phyloP scores from a whole-genome alignment of 1,140 invertebrate genomes.

The Pissodes strobi region DNA sequence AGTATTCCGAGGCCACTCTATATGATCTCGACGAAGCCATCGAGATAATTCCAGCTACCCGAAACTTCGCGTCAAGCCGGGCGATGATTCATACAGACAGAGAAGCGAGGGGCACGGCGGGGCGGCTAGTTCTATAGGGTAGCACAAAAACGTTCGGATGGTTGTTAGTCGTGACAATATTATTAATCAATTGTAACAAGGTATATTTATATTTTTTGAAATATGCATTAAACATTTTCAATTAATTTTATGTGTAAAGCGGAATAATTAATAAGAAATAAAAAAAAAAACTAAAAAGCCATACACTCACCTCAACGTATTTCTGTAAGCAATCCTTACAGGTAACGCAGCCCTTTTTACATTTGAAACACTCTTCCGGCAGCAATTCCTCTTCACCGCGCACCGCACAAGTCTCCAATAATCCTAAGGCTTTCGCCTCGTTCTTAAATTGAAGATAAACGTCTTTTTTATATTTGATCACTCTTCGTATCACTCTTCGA shows the following conservation, averaged over 20 bases:
- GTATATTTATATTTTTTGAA: neutral
- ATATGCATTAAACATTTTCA: neutral
- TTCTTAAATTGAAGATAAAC: slow-evolving; percentile 50
- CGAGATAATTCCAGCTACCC: no score
- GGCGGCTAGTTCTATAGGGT: no score
- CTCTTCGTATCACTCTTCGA: slow-evolving; percentile 55
- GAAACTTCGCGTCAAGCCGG: no score
- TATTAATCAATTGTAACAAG: no score
- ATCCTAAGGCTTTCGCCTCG: slow-evolving; percentile 47
- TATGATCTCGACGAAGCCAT: no score
- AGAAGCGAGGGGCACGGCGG: no score
- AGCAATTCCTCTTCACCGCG: slow-evolving; percentile 66
- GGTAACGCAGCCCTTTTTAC: slow-evolving; percentile 64
- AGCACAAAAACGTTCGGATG: no score
- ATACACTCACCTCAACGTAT: slow-evolving; percentile 59
- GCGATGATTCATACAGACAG: no score
- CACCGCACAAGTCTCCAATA: slow-evolving; percentile 59
- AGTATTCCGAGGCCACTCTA: no score
- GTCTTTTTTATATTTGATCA: slow-evolving; percentile 48
- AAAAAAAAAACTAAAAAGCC: slow-evolving; percentile 40
- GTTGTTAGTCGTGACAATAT: no score
- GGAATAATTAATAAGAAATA: no score
- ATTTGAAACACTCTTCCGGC: slow-evolving; percentile 62
- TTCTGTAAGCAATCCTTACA: slow-evolving; percentile 63
- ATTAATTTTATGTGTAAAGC: neutral